Evolutionary conservation across 2,888 invertebrate species (phyloP).

Genomic region (Pollenia amentaria): DNA sequence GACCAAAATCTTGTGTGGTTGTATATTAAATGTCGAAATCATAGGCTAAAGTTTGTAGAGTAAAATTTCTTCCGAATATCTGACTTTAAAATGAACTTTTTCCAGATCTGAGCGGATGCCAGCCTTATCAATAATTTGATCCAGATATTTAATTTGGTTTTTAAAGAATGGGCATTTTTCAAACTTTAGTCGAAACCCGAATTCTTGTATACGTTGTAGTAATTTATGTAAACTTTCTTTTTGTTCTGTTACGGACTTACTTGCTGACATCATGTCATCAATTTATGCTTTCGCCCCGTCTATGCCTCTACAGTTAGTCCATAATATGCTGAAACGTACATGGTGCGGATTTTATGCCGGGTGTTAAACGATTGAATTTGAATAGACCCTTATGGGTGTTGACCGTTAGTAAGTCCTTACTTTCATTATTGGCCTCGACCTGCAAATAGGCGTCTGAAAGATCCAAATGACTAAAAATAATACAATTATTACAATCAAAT

Average conservation of each 20-base stretch:
- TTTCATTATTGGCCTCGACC: no score
- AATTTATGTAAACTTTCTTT: no score
- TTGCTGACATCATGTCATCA: slow-evolving; percentile 71
- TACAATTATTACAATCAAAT: slow-evolving; percentile 14
- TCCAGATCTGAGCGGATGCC: slow-evolving; percentile 41
- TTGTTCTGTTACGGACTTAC: no score
- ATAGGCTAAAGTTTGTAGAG: slow-evolving; percentile 75
- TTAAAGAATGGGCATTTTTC: slow-evolving; percentile 4
- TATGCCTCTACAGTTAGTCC: slow-evolving; percentile 66
- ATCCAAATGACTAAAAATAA: slow-evolving; percentile 69
- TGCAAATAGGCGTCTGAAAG: slow-evolving; percentile 75
- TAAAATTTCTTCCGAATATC: slow-evolving; percentile 66
- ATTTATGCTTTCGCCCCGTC: slow-evolving; percentile 55
- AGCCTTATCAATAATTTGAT: no score
- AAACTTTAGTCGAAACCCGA: not conserved
- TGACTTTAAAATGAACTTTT: slow-evolving; percentile 61
- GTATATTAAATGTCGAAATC: slow-evolving; percentile 74
- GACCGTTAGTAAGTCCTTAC: slow-evolving; percentile 67
- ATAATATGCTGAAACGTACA: slow-evolving; percentile 72
- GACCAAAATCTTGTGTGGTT: slow-evolving; percentile 70
- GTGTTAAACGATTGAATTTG: slow-evolving; percentile 67
- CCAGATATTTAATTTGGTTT: no score
- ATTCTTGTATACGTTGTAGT: not conserved
- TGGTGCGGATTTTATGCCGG: slow-evolving; percentile 74
- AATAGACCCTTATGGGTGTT: slow-evolving; percentile 70